These are phyloP conservation scores for Calidris pygmaea DNA, from an alignment of 2,113 vertebrate genomes.

Conservation along the genomic window DNA sequence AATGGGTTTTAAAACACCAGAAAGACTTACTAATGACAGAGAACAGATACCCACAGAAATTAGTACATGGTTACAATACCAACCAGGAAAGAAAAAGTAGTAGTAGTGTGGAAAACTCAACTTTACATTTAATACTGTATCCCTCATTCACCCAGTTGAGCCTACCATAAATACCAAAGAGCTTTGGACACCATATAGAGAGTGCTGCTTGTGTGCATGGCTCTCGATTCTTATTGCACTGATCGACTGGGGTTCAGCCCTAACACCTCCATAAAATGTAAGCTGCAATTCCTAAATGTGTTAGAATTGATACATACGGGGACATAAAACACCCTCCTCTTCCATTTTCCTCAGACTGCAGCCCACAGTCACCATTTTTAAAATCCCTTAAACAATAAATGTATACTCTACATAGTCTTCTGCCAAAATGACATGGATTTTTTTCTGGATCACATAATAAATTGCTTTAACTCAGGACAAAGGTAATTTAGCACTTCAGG, in stretches of 20 bases:
- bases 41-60: not conserved
- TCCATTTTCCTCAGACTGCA: not conserved
- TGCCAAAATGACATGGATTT: not conserved
- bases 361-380: not conserved
- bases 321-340: not conserved
- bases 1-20: conserved; percentile 16
- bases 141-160: not conserved
- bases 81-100: not conserved
- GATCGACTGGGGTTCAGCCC: not conserved
- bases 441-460: not conserved
- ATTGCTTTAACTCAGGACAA: not conserved
- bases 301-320: no score
- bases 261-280: not conserved
- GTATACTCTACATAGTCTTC: not conserved
- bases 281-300: not conserved
- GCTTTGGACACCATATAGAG: not conserved
- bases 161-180: not conserved
- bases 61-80: not conserved
- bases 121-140: not conserved
- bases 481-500: not conserved
- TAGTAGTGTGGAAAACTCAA: not conserved
- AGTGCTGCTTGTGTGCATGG: not conserved
- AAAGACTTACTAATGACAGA: conserved; percentile 13
- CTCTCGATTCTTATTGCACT: not conserved
- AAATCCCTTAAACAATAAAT: not conserved